Conservation (phyloP, 2,888 invertebrate genomes). For the Dimorphilus gyrociliatus region DNA sequence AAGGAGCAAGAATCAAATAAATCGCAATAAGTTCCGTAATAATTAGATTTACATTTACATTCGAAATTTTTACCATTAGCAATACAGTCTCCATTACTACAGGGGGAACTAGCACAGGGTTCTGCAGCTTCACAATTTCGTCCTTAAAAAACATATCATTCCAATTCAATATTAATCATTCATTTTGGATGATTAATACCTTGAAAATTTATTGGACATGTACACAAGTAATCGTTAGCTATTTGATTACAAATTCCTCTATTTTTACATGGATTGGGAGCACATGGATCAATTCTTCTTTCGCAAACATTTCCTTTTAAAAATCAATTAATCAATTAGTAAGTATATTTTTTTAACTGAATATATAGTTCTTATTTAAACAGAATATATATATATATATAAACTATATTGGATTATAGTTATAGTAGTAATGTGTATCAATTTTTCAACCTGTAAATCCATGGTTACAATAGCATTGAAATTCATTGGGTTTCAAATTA, state of each 20-base stretch:
- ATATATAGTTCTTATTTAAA: too few species aligned
- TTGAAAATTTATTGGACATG: slow-evolving; percentile 12
- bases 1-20: too few species aligned
- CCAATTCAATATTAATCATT: neutral
- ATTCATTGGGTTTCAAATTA: slow-evolving; percentile 11
- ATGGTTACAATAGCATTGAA: slow-evolving; percentile 19
- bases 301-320: slow-evolving; percentile 12
- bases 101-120: slow-evolving; percentile 9
- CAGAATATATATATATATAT: neutral
- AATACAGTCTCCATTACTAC: slow-evolving; percentile 7
- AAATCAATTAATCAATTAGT: slow-evolving; percentile 1
- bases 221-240: slow-evolving; percentile 11
- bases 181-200: slow-evolving; percentile 7
- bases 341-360: too few species aligned
- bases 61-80: slow-evolving; percentile 5
- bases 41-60: slow-evolving; percentile 7
- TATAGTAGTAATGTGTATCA: neutral
- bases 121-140: slow-evolving; percentile 8
- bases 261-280: slow-evolving; percentile 14
- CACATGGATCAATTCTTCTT: slow-evolving; percentile 11
- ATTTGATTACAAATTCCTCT: slow-evolving; percentile 12
- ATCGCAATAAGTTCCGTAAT: too few species aligned
- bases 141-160: too few species aligned
- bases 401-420: neutral
- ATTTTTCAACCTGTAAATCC: slow-evolving; percentile 17